These are phyloP conservation scores for Trachelus stipa DNA, from an alignment of 2,888 invertebrate species.

Conservation along the genomic window DNA sequence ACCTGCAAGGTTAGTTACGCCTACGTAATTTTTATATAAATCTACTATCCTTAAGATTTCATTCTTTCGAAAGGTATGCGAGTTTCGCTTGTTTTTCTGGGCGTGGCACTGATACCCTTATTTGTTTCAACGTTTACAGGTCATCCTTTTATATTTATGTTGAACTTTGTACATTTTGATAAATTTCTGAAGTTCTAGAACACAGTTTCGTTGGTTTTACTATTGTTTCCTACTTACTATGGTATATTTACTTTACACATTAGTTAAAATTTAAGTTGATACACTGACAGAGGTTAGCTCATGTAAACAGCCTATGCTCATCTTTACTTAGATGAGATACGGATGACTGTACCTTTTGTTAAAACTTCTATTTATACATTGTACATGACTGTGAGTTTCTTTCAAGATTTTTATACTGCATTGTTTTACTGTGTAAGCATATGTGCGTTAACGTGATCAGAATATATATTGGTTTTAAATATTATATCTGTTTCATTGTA, in stretches of 20 bases:
- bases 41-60: neutral
- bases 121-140: neutral
- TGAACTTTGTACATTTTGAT: neutral
- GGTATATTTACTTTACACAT: neutral
- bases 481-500: neutral
- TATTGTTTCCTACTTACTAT: neutral
- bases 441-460: neutral
- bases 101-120: constrained; percentile 39
- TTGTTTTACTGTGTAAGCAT: neutral
- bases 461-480: neutral
- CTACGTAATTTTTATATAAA: neutral
- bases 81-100: constrained; percentile 23
- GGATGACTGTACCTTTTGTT: neutral
- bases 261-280: neutral
- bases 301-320: neutral
- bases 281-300: neutral
- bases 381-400: neutral
- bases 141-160: neutral
- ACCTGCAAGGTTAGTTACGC: neutral
- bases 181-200: neutral
- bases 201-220: neutral
- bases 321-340: neutral
- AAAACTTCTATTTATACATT: neutral
- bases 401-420: neutral
- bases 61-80: neutral